Evolutionary conservation across 2,113 vertebrate genomes (phyloP), one percentile per base, ranked within the genome.

Genomic region (Platysternon megacephalum): DNA sequence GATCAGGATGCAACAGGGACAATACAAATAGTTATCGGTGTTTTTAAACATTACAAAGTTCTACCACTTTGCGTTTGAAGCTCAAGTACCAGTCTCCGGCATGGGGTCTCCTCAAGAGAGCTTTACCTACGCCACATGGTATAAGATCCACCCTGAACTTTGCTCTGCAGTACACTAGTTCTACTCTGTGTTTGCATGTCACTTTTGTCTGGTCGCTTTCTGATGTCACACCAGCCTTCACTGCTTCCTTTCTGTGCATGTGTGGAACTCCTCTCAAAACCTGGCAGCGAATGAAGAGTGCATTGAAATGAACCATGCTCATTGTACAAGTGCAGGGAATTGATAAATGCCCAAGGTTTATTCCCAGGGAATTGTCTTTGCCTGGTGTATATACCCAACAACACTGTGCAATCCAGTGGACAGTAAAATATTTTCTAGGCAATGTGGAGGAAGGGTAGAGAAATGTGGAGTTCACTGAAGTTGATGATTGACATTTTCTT

Each of bases 401-500:
- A 13, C 17, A 56, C 14, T 29, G 6, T 29, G 48, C 48, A 44
- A 39, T 53, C 49, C 52, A 26, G 19, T 26, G 39, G 79, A 24
- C 39, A 26, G 26, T 14, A 26, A 26, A 53, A 39, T 82, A 8
- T 52, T 72, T 89, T 22, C 42, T 35, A 52, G 51, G 49, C 35
- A 53, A 14, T 24, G 35, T 39, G 11, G 32, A 11, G 32, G 22
- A 21, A 4, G 39, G 2, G 13, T 29, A 17, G 39, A 42, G 52
- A 42, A 39, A 29, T 11, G n/a, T 42, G 39, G 3, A n/a, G 39
- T 44, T 56, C 52, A 6, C 5, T 8, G 42, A 87, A 74, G 29
- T 22, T 21, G 65, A 3, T n/a, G 4, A 0, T 7, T 1, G 46
- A 22, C 8, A 3, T 7, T 29, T 53, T 39, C 65, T 46, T 2